Base-by-base conservation (phyloP, 2,888 invertebrate species). In the Pelosia muscerda region DNA sequence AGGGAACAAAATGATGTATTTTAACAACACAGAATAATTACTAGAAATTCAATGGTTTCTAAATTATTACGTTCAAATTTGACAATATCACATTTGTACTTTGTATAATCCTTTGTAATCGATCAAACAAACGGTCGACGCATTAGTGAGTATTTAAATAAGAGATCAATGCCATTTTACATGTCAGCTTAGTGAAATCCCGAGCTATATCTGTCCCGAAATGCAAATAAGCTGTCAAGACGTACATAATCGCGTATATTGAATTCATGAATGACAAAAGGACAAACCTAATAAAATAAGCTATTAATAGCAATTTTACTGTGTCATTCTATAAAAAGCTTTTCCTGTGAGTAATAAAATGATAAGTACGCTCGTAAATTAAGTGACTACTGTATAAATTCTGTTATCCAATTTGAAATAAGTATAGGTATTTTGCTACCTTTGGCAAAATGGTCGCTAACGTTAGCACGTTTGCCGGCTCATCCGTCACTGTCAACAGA, bases 401-500 rank as follows among this genome's bases (percentile, higher is more conserved):
- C 67, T 66, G 81, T 80, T 84, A 76, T 77, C 66, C 75, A 81
- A 81, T 84, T 79, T 79, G 73, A 79, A 80, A 74, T 81, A 81
- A 82, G 81, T 81, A 80, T 76, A 82, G 78, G 80, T 84, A 82
- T 82, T n/a, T 82, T 78, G 78, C 85, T 84, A 85, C 85, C 84
- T 85, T 82, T 84, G 84, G 84, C 85, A 84, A 88, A 89, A 86
- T 83, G 88, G 85, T 81, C 81, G 82, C 79, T 85, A 84, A 81
- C 86, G 85, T 85, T 83, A 78, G 88, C 87, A 84, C 86, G 82
- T 84, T 85, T 82, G 86, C 84, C 81, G 81, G 80, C 86, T 84
- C 93, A 94, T 94, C 92, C 89, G 94, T 94, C 94, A 94, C 87
- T 86, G 94, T 93, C 94, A 90, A 74, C 72, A 72, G 81, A 88